Percentiles rank a stretch among this genome's conserved stretches.
phyloP scores from a whole-genome alignment of 1,140 invertebrate species.

The Drosophila kohkoa region DNA sequence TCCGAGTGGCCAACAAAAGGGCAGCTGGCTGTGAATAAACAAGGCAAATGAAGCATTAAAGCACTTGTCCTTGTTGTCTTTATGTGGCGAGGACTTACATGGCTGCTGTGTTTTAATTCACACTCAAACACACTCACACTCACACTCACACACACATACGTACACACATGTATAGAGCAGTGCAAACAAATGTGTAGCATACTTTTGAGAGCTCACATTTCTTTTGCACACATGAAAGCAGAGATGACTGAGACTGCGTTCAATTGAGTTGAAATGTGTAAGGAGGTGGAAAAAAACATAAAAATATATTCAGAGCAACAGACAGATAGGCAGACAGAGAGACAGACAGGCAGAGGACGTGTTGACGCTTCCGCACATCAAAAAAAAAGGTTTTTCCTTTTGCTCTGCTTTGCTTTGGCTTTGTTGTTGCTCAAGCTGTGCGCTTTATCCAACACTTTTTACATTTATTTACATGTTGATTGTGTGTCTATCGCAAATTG shows the following conservation, averaged over 20 bases:
- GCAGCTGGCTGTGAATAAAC: constrained; percentile 77
- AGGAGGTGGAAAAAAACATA: constrained; percentile 20
- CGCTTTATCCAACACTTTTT: constrained; percentile 48
- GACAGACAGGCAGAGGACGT: constrained; percentile 23
- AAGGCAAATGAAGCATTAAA: constrained; percentile 80
- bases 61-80: constrained; percentile 71
- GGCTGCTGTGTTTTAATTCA: constrained; percentile 40
- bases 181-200: constrained; percentile 17
- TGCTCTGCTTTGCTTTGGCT: not conserved
- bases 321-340: constrained; percentile 14
- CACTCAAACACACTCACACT: constrained; percentile 16
- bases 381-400: constrained; percentile 37
- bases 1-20: constrained; percentile 64
- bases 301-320: constrained; percentile 7
- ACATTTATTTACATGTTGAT: constrained; percentile 61
- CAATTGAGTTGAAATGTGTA: constrained; percentile 58
- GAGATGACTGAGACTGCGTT: constrained; percentile 33
- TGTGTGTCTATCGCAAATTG: constrained; percentile 69
- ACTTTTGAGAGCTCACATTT: constrained; percentile 49
- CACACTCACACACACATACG: not conserved
- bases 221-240: constrained; percentile 52
- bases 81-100: constrained; percentile 28
- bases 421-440: constrained; percentile 27
- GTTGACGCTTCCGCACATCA: constrained; percentile 56
- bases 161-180: not conserved